Evolutionary conservation across 2,888 invertebrate genomes (phyloP), one percentile per base, ranked within the genome.

Genomic region (Tenthredo livida): DNA sequence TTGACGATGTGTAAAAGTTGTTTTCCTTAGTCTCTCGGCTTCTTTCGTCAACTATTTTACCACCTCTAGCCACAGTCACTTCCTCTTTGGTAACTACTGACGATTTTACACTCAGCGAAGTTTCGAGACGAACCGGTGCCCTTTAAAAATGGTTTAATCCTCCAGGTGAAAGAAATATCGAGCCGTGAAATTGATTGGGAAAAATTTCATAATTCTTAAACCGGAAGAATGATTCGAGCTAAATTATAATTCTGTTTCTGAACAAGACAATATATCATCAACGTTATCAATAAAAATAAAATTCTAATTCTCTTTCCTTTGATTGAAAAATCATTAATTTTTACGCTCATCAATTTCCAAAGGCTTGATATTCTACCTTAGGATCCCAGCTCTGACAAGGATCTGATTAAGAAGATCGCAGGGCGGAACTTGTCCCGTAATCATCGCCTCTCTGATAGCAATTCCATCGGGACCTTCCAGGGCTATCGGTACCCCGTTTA

Each of bases 41-140:
- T 7, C 96, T 93, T 90, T 96, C 96, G 91, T 96, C 96, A n/a
- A 96, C 95, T 85, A 96, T 94, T 88, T 94, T 94, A 1, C 96
- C 96, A 86, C 95, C 95, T 40, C 95, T 94, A 0, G 96, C 95
- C 43, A 96, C 96, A 0, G 96, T 96, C 87, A 96, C 95, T 91
- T 96, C 96, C 90, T 96, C 96, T 87, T 95, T 96, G 85, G 96
- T 96, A 65, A 96, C 95, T 75, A 96, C 95, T 77, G 96, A 96
- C 29, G 96, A 96, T 90, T 96, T 96, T 2, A 96, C 96, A 89
- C 96, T 96, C 87, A 96, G 92, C 80, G 96, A 96, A 65, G 96
- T 96, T 92, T 96, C 96, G 88, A 96, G 93, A 87, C 96, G 95
- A 2, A 96, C 96, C 25, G 96, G 96, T 67, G 96, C 96, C 90